These are phyloP conservation scores for Muschampia plurimacula DNA, from an alignment of 2,888 invertebrate species.

Conservation along the genomic window DNA sequence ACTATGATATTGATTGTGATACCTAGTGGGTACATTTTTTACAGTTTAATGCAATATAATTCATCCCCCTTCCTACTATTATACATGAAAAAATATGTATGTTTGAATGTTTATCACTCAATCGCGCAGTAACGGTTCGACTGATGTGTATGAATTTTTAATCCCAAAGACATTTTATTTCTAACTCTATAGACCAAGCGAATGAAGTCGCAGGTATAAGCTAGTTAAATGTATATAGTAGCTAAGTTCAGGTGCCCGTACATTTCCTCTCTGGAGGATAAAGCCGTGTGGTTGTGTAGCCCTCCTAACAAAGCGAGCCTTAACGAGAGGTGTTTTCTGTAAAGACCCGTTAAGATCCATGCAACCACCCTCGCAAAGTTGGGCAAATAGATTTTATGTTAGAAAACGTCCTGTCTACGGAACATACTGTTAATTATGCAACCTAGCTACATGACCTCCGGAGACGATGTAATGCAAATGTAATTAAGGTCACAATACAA, in stretches of 20 bases:
- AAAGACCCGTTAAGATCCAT: constrained; percentile 55
- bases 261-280: constrained; percentile 23
- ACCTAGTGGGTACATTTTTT: too few relatives aligned
- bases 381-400: constrained; percentile 61
- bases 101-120: too few relatives aligned
- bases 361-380: constrained; percentile 54
- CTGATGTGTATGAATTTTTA: too few relatives aligned
- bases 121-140: too few relatives aligned
- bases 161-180: too few relatives aligned
- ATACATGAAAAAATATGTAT: too few relatives aligned
- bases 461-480: constrained; percentile 33
- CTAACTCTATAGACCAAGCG: too few relatives aligned
- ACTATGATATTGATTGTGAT: too few relatives aligned
- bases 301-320: constrained; percentile 53
- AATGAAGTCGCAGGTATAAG: too few relatives aligned
- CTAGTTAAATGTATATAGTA: constrained; percentile 2
- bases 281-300: constrained; percentile 9
- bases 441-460: constrained; percentile 43
- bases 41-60: too few relatives aligned
- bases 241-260: constrained; percentile 7
- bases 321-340: constrained; percentile 60
- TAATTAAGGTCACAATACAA: constrained; percentile 34
- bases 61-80: too few relatives aligned
- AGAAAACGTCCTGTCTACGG: constrained; percentile 51
- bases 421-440: constrained; percentile 55